A percentile compares a stretch with the other conserved stretches of the same genome.
Evolutionary conservation across 2,113 vertebrate species (phyloP).

Genomic region (Silurus glanis): DNA sequence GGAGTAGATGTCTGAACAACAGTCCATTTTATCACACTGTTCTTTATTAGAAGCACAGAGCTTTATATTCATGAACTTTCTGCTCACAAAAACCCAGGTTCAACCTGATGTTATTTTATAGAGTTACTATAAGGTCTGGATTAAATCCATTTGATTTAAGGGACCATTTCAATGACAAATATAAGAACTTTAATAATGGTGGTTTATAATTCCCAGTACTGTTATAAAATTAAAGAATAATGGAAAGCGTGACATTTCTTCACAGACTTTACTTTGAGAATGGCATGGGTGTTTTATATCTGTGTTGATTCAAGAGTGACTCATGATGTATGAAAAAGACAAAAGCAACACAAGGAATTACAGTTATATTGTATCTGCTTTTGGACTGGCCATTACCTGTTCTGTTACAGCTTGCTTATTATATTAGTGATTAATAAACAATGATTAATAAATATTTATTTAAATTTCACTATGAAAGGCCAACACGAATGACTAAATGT

Average conservation of each 20-base stretch:
- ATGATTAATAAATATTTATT: background rate
- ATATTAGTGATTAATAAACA: background rate
- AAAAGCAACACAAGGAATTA: background rate
- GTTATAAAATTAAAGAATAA: background rate
- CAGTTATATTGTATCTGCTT: background rate
- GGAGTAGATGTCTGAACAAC: conserved; percentile 39
- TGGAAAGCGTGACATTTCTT: background rate
- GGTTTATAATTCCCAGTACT: background rate
- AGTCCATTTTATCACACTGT: background rate
- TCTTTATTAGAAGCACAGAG: background rate
- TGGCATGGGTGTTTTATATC: background rate
- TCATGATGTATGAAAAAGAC: background rate
- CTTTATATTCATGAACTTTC: background rate
- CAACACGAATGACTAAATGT: background rate
- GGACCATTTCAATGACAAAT: background rate
- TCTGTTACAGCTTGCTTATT: background rate
- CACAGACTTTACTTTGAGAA: background rate
- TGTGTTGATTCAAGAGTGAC: background rate
- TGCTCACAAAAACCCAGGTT: background rate
- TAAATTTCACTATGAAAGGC: background rate
- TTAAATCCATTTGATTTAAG: background rate
- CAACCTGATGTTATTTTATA: background rate
- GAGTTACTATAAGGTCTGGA: background rate
- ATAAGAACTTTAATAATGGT: background rate
- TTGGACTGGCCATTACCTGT: background rate